A percentile compares a stretch with the other conserved stretches of the same genome.
phyloP scores from a whole-genome alignment of 2,797 vertebrate genomes.

The Pogonophryne albipinna region DNA sequence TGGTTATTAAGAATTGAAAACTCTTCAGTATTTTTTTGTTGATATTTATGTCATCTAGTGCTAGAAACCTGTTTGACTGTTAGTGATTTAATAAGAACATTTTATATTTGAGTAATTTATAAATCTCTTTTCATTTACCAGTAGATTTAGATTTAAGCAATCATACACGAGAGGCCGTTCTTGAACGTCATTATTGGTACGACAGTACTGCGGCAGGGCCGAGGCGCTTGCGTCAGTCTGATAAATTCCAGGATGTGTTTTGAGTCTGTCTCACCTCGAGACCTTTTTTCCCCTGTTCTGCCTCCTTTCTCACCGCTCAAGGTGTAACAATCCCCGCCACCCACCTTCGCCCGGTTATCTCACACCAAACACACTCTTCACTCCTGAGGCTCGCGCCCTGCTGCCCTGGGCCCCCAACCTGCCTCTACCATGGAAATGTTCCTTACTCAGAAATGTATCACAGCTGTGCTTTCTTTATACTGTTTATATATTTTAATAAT shows the following conservation, averaged over 20 bases:
- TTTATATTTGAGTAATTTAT: too few species aligned
- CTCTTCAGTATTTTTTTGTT: too few species aligned
- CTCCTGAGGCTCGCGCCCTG: constrained; percentile 66
- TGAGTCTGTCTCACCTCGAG: constrained; percentile 26
- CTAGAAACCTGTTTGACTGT: too few species aligned
- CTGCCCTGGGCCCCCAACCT: constrained; percentile 58
- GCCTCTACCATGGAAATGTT: constrained; percentile 40
- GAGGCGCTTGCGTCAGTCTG: too few species aligned
- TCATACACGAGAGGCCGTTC: too few species aligned
- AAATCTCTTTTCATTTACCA: too few species aligned
- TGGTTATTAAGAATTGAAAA: too few species aligned
- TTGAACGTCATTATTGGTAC: too few species aligned
- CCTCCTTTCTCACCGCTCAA: constrained; percentile 52
- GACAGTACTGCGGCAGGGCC: too few species aligned
- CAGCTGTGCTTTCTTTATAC: constrained; percentile 48
- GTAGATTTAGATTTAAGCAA: too few species aligned
- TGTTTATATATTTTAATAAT: constrained; percentile 37
- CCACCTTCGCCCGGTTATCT: constrained; percentile 77
- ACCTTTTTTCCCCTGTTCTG: constrained; percentile 30
- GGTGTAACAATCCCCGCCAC: constrained; percentile 61
- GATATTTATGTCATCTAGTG: too few species aligned
- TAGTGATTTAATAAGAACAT: too few species aligned
- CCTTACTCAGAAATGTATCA: constrained; percentile 40
- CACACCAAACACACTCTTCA: constrained; percentile 72
- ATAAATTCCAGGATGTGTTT: not conserved